Base-by-base conservation (phyloP, 2,113 vertebrate genomes). In the Nanorana parkeri region DNA sequence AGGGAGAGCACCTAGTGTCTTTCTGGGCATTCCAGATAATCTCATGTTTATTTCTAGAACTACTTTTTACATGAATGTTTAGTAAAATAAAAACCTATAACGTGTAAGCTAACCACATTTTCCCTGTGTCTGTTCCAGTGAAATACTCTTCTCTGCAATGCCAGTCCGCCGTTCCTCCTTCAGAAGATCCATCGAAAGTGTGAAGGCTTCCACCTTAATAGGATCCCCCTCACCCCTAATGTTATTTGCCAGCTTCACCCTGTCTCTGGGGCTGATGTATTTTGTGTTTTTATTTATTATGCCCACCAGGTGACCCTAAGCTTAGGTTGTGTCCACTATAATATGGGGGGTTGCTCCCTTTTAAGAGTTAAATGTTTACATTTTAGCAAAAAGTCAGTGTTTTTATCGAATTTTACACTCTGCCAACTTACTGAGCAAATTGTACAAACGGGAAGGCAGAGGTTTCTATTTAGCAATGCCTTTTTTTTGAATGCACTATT, bases 141-240 rank as follows among this genome's bases (percentile, higher is more conserved):
- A 95, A 95, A 83, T 94, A 95, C 83, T 95, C 93, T 6, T 92
- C 92, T 0, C 92, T 95, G 84, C 91, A 95, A 82, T 88, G 89
- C 0, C 88, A 96, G 81, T 90, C 91, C 0, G 90, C 94, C 17
- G 94, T 96, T 86, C 92, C 94, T 0, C 87, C 88, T 0, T 88
- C 86, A 86, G 84, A 92, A 86, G 81, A 89, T 32, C 2, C 80
- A 20, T 85, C 7, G 0, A 89, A 89, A 84, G 85, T 92, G 66
- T 92, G 87, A 89, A 84, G 61, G 74, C 60, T 69, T 81, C 85
- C 61, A 74, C 75, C 78, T 77, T 58, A 76, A 84, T 47, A 79
- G 26, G 54, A 72, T 84, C 58, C 79, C 56, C 21, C 2, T 36
- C 0, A 15, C 78, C 60, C 16, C 41, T 47, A 47, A 47, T 32